Evolutionary conservation across 1,140 invertebrate species (phyloP).

Genomic region (Araneus ventricosus): DNA sequence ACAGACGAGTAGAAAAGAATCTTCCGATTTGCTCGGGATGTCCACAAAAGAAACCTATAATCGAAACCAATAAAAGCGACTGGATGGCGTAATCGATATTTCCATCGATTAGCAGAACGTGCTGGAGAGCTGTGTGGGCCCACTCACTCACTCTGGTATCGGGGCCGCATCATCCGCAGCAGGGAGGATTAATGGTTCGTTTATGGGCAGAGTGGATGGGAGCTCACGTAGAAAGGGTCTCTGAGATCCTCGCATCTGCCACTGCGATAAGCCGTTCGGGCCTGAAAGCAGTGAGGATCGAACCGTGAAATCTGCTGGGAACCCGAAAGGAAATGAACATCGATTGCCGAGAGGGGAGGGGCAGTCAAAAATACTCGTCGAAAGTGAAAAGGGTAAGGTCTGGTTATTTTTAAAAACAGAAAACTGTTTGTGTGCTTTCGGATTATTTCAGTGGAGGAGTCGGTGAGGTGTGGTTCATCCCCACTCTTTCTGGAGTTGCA

Average conservation of each 20-base stretch:
- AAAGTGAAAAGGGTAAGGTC: too few species aligned
- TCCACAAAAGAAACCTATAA: background rate
- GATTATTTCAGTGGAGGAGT: background rate
- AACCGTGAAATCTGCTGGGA: constrained; percentile 12
- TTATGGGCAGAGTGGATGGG: constrained; percentile 15
- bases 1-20: too few species aligned
- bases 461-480: background rate
- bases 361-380: background rate
- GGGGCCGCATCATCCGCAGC: background rate
- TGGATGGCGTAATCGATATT: background rate
- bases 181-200: constrained; percentile 37
- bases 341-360: background rate
- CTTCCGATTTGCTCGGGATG: too few species aligned
- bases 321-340: background rate
- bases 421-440: background rate
- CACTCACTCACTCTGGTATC: background rate
- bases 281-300: background rate
- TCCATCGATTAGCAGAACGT: constrained; percentile 7
- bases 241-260: constrained; percentile 34
- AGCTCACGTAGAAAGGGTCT: constrained; percentile 21
- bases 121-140: background rate
- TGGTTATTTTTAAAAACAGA: background rate
- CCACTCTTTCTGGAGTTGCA: too few species aligned
- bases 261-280: background rate
- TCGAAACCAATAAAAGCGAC: background rate